Percentiles rank a stretch among this genome's conserved stretches.
Conservation (phyloP, 2,888 invertebrate genomes). For the Melanophora roralis region DNA sequence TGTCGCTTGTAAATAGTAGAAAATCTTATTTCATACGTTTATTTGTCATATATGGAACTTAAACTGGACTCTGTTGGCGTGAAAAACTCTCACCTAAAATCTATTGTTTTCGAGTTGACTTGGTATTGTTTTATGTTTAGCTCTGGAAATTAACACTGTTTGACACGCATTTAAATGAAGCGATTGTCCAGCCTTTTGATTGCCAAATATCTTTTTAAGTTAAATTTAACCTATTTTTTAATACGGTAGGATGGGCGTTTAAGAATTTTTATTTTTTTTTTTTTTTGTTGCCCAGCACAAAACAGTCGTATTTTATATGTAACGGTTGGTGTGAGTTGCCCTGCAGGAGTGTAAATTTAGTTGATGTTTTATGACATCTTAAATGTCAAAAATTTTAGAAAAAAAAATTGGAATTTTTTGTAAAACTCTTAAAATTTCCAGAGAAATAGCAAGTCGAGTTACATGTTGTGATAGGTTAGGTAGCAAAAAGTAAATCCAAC, state of each 20-base stretch:
- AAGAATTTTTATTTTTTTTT: not conserved
- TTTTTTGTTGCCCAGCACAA: not conserved
- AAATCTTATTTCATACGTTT: conserved; percentile 43
- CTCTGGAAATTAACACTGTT: conserved; percentile 37
- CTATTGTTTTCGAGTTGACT: conserved; percentile 31
- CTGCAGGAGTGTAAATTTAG: not conserved
- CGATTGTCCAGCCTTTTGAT: conserved; percentile 36
- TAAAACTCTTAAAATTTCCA: not conserved
- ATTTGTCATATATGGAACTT: conserved; percentile 1
- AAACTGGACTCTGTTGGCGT: conserved; percentile 13
- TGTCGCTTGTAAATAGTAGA: conserved; percentile 26
- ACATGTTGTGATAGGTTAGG: conserved; percentile 40
- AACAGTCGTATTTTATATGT: not conserved
- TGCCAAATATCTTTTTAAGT: conserved; percentile 12
- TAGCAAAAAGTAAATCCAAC: conserved; percentile 8
- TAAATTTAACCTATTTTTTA: conserved; percentile 31
- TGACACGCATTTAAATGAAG: conserved; percentile 21
- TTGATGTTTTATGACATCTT: conserved; percentile 12
- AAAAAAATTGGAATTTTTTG: conserved; percentile 7
- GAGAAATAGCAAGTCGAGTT: not conserved
- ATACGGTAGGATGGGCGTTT: conserved; percentile 23
- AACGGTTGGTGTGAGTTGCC: not conserved
- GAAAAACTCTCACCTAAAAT: conserved; percentile 7
- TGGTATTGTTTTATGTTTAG: conserved; percentile 48
- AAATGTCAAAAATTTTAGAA: conserved; percentile 10